Conservation (phyloP, 2,113 vertebrate species). For the Nipponia nippon region DNA sequence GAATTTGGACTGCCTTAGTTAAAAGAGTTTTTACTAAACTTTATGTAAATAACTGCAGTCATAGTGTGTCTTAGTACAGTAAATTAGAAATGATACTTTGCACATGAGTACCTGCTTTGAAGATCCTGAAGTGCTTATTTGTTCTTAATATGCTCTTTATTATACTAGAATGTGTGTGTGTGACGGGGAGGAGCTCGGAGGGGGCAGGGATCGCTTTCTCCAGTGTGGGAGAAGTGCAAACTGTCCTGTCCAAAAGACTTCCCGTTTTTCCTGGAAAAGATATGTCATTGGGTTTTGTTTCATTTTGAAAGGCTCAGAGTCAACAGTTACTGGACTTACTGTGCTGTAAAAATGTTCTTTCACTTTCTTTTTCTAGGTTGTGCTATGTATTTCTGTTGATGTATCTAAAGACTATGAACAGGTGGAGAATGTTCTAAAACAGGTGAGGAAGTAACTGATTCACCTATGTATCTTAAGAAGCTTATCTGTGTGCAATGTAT, state of each 20-base stretch:
- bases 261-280: not conserved
- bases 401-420: conserved; percentile 92
- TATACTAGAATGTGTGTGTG: not conserved
- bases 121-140: not conserved
- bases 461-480: not conserved
- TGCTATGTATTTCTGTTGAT: conserved; percentile 95
- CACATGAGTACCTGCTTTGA: not conserved
- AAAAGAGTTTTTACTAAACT: not conserved
- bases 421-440: conserved; percentile 95
- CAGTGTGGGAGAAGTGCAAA: not conserved
- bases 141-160: not conserved
- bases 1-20: not conserved
- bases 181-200: not conserved
- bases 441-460: conserved; percentile 73
- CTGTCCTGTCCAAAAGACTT: not conserved
- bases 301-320: not conserved
- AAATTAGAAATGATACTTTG: not conserved
- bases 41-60: not conserved
- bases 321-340: not conserved
- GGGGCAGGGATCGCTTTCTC: not conserved
- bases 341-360: not conserved
- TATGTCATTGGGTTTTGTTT: not conserved
- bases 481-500: not conserved
- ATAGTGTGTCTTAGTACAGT: not conserved
- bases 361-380: conserved; percentile 78